Evolutionary conservation across 2,888 invertebrate species (phyloP), one percentile per base, ranked within the genome.

Genomic region (Bembecia ichneumoniformis): DNA sequence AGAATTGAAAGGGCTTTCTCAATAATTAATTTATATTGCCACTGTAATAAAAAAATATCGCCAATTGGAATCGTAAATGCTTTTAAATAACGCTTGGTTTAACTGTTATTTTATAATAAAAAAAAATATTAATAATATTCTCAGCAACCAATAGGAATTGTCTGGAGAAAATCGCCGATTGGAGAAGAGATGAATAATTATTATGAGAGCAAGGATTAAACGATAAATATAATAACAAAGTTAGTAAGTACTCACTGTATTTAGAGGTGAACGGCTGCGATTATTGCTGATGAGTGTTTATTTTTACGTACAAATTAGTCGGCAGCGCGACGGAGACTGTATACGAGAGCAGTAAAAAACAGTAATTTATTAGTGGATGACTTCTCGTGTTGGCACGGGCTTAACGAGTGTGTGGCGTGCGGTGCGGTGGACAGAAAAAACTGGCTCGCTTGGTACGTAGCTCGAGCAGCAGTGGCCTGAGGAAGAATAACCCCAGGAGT

Each of bases 311-410:
- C 77, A 83, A 86, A 82, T 84, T 75, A 83, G 66, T 75, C 76
- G 77, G 73, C 71, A 72, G 79, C 86, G 82, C 83, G 87, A 73
- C 86, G 83, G 74, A 83, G 87, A 89, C 90, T 89, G 83, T 75
- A 28, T 28, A 76, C 74, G 76, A 73, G 77, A 78, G 77, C 79
- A 77, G 83, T 83, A 84, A 87, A 84, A 87, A 87, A 86, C 84
- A 81, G 82, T 86, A 87, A 87, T 87, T 87, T 87, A 87, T 89
- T 87, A 87, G 88, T 87, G 89, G 88, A 9, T 88, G 89, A 89
- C 88, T 88, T 87, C 89, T 89, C 88, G 90, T 88, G 87, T 88
- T 88, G 87, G 87, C 88, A 87, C 89, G 89, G 88, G 81, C 84
- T 84, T 87, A 88, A 89, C 88, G 88, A 87, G 87, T 86, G 86